Evolutionary conservation across 2,888 invertebrate genomes (phyloP).

Genomic region (Netelia inedita): DNA sequence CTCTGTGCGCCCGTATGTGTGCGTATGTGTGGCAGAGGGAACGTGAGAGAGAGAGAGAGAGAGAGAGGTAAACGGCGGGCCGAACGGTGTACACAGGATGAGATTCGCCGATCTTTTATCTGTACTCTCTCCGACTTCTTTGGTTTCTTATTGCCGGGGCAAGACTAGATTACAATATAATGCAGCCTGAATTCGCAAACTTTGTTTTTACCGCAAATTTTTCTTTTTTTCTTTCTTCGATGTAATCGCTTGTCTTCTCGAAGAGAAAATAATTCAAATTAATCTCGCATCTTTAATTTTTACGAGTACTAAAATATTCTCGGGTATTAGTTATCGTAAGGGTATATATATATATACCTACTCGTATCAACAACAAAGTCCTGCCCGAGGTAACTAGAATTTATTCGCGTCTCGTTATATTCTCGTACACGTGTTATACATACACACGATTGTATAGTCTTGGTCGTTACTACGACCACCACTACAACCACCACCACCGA

Average conservation of each 20-base stretch:
- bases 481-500: conserved; percentile 16
- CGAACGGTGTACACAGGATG: conserved; percentile 70
- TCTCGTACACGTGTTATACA: not conserved
- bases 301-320: too few relatives aligned
- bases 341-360: not conserved
- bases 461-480: conserved; percentile 24
- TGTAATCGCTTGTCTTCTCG: not conserved
- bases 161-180: conserved; percentile 35
- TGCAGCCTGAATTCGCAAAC: conserved; percentile 1
- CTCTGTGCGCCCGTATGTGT: not conserved
- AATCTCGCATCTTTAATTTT: too few relatives aligned
- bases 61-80: conserved; percentile 18
- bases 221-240: not conserved
- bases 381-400: not conserved
- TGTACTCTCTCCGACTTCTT: conserved; percentile 61
- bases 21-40: not conserved
- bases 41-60: not conserved
- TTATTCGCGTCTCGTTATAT: not conserved
- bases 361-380: not conserved
- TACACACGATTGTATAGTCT: conserved; percentile 14
- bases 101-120: conserved; percentile 76
- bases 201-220: not conserved
- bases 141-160: conserved; percentile 28
- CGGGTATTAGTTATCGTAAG: not conserved
- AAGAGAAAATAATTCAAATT: not conserved